Conservation (phyloP, 2,113 vertebrate species). For the Stictonetta naevosa region DNA sequence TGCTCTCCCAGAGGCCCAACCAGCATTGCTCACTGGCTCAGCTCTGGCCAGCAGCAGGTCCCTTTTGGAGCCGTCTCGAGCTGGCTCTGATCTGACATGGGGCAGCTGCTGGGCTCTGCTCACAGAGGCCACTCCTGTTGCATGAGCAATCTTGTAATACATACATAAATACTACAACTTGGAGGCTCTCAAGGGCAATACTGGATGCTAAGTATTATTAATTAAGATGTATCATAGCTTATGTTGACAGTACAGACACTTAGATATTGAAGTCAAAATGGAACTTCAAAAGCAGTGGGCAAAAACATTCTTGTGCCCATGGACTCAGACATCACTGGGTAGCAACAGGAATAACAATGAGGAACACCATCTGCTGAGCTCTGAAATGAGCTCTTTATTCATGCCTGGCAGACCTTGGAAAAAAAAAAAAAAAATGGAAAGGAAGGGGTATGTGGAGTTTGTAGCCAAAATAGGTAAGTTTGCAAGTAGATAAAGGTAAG, state of each 20-base stretch:
- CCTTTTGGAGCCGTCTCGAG: neutral
- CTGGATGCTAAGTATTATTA: neutral
- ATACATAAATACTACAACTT: neutral
- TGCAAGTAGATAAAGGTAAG: conserved; percentile 19
- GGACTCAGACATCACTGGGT: conserved; percentile 4
- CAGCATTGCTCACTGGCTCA: neutral
- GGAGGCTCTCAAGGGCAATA: neutral
- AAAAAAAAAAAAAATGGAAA: neutral
- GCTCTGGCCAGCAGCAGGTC: neutral
- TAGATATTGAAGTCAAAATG: conserved; percentile 33
- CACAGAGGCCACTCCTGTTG: neutral
- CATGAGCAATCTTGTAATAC: neutral
- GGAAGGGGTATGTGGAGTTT: neutral
- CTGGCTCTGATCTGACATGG: neutral
- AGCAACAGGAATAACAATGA: conserved; percentile 25
- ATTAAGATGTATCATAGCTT: neutral
- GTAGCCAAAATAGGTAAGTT: neutral
- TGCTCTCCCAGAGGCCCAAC: neutral
- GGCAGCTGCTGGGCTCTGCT: neutral
- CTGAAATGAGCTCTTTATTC: conserved; percentile 21
- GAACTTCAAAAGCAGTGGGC: neutral
- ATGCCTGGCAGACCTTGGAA: conserved; percentile 21
- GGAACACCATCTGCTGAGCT: conserved; percentile 27
- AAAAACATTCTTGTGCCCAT: neutral
- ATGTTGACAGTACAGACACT: neutral